Evolutionary conservation across 2,113 vertebrate genomes (phyloP), one percentile per base, ranked within the genome.

Genomic region (Panthera uncia): DNA sequence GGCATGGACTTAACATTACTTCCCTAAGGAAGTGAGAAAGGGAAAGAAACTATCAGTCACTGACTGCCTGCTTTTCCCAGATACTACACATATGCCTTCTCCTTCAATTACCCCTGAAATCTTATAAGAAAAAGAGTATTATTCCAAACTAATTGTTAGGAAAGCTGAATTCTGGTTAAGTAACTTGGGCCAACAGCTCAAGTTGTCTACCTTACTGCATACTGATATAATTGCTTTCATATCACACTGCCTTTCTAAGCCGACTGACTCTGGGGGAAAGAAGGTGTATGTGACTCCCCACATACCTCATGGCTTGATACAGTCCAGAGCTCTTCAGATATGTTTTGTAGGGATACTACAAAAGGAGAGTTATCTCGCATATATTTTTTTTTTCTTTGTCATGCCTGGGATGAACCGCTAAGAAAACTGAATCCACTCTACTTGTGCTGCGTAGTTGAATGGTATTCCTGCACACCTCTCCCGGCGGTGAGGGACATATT

Each of bases 261-360:
- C 31, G 0, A 50, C 21, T 61, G 13, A 52, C 31, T 90, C 2
- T 2, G 33, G 38, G 19, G 12, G 31, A 52, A 65, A 45, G 9
- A 2, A 8, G 63, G 38, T 23, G 12, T 1, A 0, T 1, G 5
- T 3, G 15, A 33, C 1, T 1, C 55, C 15, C 4, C 52, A 52
- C 52, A 57, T 6, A 23, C 7, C 33, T 57, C 5, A 15, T 1
- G 21, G 23, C 25, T 57, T 31, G 9, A 1, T 14, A 21, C 18
- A 14, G 10, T 36, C 36, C 16, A 45, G 29, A 65, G 19, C 13
- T 27, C 15, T 31, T 38, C 61, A 36, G 27, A 52, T 52, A 4
- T 19, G 8, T 36, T 41, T 52, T 57, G 29, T 4, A 73, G 31
- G 4, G 13, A 13, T 2, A 83, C 27, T 41, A 2, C 13, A 21